These are phyloP conservation scores for Synergus laeviventris DNA, from an alignment of 2,888 invertebrate species.

Conservation along the genomic window DNA sequence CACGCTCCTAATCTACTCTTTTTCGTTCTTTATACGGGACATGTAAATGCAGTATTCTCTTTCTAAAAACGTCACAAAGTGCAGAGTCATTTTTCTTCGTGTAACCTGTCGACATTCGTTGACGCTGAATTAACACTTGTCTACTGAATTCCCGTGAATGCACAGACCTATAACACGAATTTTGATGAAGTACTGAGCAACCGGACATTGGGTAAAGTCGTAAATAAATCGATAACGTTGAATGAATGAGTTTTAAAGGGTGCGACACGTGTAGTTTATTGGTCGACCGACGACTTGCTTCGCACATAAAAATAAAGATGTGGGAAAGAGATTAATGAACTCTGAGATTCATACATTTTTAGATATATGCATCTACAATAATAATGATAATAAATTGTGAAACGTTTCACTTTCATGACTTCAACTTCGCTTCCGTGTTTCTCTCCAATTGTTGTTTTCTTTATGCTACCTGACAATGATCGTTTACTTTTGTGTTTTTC, in stretches of 20 bases:
- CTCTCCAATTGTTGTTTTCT: background rate
- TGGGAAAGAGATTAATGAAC: constrained; percentile 13
- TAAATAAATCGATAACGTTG: constrained; percentile 36
- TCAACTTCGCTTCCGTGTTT: background rate
- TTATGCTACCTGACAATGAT: background rate
- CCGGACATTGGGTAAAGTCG: constrained; percentile 33
- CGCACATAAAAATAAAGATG: constrained; percentile 18
- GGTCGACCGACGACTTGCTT: background rate
- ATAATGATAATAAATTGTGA: background rate
- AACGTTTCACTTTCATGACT: background rate
- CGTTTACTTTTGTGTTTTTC: no score
- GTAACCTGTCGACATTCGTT: constrained; percentile 23
- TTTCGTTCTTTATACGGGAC: background rate
- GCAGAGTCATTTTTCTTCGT: constrained; percentile 11
- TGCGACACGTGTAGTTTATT: constrained; percentile 32
- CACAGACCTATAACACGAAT: constrained; percentile 11
- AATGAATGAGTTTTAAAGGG: constrained; percentile 32
- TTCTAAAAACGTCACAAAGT: background rate
- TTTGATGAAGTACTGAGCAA: constrained; percentile 33
- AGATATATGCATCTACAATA: background rate
- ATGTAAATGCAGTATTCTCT: background rate
- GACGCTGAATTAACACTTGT: constrained; percentile 31
- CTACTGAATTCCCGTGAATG: constrained; percentile 26
- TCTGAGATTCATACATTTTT: background rate
- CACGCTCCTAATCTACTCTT: background rate